Conservation (phyloP, 2,797 vertebrate species). For the Smutsia temminckii region DNA sequence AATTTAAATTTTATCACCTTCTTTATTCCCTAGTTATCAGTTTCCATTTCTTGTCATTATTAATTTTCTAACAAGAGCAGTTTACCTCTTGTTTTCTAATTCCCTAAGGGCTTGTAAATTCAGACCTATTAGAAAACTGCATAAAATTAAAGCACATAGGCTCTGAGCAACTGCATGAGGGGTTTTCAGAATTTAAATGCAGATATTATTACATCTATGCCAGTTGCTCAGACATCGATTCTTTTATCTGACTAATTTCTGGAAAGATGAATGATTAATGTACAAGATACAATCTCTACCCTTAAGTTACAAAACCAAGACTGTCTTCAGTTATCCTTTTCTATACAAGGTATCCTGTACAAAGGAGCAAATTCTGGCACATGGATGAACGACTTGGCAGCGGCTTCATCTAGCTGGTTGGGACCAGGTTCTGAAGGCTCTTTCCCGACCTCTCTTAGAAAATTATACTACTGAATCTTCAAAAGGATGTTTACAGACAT, state of each 20-base stretch:
- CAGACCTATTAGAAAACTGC: constrained; percentile 32
- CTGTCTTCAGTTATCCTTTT: not conserved
- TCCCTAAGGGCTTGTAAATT: constrained; percentile 12
- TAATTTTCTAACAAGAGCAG: constrained; percentile 52
- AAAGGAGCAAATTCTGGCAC: not conserved
- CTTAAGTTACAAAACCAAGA: not conserved
- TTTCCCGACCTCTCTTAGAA: not conserved
- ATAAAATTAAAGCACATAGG: constrained; percentile 51
- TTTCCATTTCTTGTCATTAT: constrained; percentile 48
- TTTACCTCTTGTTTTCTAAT: constrained; percentile 51
- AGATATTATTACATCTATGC: not conserved
- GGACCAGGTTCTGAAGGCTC: not conserved
- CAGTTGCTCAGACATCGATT: not conserved
- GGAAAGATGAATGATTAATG: not conserved
- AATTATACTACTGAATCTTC: not conserved
- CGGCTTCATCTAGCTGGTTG: not conserved
- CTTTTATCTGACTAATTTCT: constrained; percentile 10
- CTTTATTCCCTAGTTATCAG: constrained; percentile 22
- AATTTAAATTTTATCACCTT: constrained; percentile 17
- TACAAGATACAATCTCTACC: not conserved
- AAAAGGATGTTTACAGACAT: not conserved
- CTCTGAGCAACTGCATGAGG: not conserved
- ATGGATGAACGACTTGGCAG: not conserved
- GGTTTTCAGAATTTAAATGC: constrained; percentile 55
- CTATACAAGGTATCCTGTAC: not conserved